Evolutionary conservation across 2,797 vertebrate species (phyloP), one percentile per base, ranked within the genome.

Genomic region (Eutrigla gurnardus): DNA sequence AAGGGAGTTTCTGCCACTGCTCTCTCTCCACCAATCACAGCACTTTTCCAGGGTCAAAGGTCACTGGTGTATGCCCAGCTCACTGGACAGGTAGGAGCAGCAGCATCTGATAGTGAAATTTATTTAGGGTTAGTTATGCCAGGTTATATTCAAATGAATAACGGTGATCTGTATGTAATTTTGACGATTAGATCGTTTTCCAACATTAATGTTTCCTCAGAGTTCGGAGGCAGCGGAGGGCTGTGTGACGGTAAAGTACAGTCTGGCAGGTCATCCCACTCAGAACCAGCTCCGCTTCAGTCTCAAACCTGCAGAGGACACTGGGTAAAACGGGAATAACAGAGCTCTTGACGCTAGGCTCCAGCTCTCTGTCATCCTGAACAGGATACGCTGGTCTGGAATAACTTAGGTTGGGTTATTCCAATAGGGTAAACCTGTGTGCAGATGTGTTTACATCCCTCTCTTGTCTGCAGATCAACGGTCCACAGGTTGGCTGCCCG

Each of bases 1-100:
- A 25, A 86, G 5, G 89, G 80, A 3, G 65, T 96, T 8, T 89
- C 93, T 32, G 89, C 85, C 40, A 78, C 78, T 15, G 60, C 85
- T 49, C 85, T 96, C 57, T 96, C 96, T 46, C 92, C 89, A 49
- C 90, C 93, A 9, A 88, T 95, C 65, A 92, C 73, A 13, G 25
- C 86, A 32, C 62, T 97, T 70, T 97, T 96, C 79, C 92, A 92
- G 60, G 95, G 96, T 83, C 94, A 96, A 55, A 93, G 94, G 72
- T 86, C 95, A 70, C 93, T 97, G 69, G 15, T 94, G 78, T 94
- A 93, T 50, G 91, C 79, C 17, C 92, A 93, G 47, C 83, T 95
- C 37, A 90, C 80, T 71, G 92, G 87, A 88, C 4, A 93, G 91
- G 93, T 93, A 74, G 58, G 77, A 80, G 10, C 52, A 60, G 15